phyloP scores from a whole-genome alignment of 2,888 invertebrate genomes.

The Ernsta delagoae region DNA sequence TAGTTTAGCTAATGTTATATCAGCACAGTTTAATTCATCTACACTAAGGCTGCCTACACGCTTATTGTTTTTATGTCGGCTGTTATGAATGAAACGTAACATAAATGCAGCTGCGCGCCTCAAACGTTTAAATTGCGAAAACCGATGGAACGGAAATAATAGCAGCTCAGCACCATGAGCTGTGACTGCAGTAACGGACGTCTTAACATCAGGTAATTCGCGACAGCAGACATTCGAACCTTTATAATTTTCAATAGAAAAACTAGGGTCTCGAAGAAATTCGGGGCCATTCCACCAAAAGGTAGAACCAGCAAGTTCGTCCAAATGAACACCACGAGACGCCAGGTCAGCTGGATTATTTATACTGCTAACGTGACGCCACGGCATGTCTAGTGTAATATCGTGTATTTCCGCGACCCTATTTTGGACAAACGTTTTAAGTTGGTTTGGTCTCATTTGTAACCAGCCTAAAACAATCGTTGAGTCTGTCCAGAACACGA shows the following conservation, averaged over 20 bases:
- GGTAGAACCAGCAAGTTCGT: background rate
- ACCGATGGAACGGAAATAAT: slow-evolving; percentile 8
- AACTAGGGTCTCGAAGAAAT: slow-evolving; percentile 16
- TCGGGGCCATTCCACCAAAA: slow-evolving; percentile 36
- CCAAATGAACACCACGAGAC: slow-evolving; percentile 1
- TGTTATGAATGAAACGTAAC: slow-evolving; percentile 32
- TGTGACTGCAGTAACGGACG: slow-evolving; percentile 1
- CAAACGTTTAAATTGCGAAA: slow-evolving; percentile 14
- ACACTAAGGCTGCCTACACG: slow-evolving; percentile 4
- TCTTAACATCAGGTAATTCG: slow-evolving; percentile 16
- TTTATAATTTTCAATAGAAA: slow-evolving; percentile 6
- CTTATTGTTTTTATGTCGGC: slow-evolving; percentile 14
- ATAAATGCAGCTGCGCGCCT: slow-evolving; percentile 26
- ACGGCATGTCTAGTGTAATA: slow-evolving; percentile 21
- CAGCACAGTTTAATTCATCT: slow-evolving; percentile 1
- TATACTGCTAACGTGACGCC: slow-evolving; percentile 41
- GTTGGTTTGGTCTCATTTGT: slow-evolving; percentile 37
- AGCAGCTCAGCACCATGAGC: background rate
- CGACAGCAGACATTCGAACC: background rate
- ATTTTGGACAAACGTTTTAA: slow-evolving; percentile 44
- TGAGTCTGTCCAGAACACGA: slow-evolving; percentile 44
- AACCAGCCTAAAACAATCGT: slow-evolving; percentile 44
- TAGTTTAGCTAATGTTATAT: slow-evolving; percentile 2
- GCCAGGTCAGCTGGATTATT: slow-evolving; percentile 34
- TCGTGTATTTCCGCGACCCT: slow-evolving; percentile 40